These are phyloP conservation scores for Myotis yumanensis DNA, from an alignment of 2,113 vertebrate species.

Conservation along the genomic window DNA sequence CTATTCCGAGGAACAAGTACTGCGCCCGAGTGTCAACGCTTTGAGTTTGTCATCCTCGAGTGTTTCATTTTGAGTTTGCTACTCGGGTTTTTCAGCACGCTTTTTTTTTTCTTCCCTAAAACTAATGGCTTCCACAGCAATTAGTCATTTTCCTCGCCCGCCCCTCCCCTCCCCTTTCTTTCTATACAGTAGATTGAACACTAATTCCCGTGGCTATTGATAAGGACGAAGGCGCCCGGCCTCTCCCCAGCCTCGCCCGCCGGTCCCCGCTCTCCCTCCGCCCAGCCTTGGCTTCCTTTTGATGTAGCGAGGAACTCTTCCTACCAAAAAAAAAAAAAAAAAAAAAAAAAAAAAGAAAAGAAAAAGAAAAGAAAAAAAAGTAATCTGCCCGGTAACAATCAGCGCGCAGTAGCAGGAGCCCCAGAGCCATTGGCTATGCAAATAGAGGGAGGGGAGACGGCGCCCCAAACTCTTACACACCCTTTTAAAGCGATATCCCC, in stretches of 20 bases:
- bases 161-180: conserved; percentile 62
- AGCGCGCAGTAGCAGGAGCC: conserved; percentile 87
- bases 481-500: conserved; percentile 84
- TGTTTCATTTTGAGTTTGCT: conserved; percentile 59
- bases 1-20: neutral
- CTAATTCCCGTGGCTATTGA: conserved; percentile 36
- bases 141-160: conserved; percentile 67
- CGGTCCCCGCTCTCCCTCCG: neutral
- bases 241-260: neutral
- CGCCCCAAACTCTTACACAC: conserved; percentile 84
- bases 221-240: neutral
- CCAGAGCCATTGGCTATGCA: conserved; percentile 96
- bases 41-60: neutral
- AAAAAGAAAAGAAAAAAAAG: conserved; percentile 69
- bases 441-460: conserved; percentile 89
- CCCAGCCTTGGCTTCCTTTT: conserved; percentile 65
- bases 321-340: conserved; percentile 75
- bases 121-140: conserved; percentile 73
- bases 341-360: conserved; percentile 62
- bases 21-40: conserved; percentile 15
- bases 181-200: neutral
- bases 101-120: conserved; percentile 39
- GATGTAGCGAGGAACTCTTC: conserved; percentile 75
- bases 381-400: conserved; percentile 98
- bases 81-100: neutral